Base-by-base conservation (phyloP, 2,113 vertebrate species). In the Isurus oxyrinchus region DNA sequence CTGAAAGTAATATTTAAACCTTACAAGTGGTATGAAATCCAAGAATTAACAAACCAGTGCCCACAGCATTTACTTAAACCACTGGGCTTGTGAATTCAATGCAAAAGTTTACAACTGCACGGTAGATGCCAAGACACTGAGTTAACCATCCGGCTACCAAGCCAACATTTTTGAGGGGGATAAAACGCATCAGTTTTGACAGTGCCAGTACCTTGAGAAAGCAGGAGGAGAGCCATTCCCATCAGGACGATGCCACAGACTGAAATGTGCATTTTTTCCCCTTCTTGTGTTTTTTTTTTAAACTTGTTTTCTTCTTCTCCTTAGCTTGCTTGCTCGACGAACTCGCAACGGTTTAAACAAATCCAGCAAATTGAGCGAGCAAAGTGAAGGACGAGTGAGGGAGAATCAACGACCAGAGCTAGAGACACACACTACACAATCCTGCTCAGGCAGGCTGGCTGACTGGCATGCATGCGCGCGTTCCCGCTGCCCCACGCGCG, bases 251-350 rank as follows among this genome's bases (percentile, higher is more conserved):
- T 95, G 44, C 94, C 66, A 95, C 94, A 95, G 19, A 95, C 94
- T 95, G 94, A 95, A 72, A 95, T 72, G 94, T 95, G 94, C 94
- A 95, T 95, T 72, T 95, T 94, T 88, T n/a, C 55, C n/a, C 23
- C 44, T 95, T 72, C 67, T 72, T 95, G 63, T 31, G 55, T 53
- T 31, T 55, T 95, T 72, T 14, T 69, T 27, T 27, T 4, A 27
- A 66, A 66, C 13, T 25, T 69, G 31, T 35, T 49, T 69, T 21
- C 23, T 49, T 27, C 67, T 31, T 69, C 31, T 69, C 67, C 66
- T 95, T 16, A 2, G 49, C 44, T 76, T 72, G 66, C 25, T 72
- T 94, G 63, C 53, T 31, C 66, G 67, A 6, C 25, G 94, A 27
- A 11, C 94, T 69, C 94, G 94, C 40, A 25, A 66, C 0, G 94